A percentile compares a stretch with the other conserved stretches of the same genome.
These are phyloP conservation scores for Synaphobranchus kaupii DNA, from an alignment of 2,797 vertebrate genomes.

Conservation along the genomic window DNA sequence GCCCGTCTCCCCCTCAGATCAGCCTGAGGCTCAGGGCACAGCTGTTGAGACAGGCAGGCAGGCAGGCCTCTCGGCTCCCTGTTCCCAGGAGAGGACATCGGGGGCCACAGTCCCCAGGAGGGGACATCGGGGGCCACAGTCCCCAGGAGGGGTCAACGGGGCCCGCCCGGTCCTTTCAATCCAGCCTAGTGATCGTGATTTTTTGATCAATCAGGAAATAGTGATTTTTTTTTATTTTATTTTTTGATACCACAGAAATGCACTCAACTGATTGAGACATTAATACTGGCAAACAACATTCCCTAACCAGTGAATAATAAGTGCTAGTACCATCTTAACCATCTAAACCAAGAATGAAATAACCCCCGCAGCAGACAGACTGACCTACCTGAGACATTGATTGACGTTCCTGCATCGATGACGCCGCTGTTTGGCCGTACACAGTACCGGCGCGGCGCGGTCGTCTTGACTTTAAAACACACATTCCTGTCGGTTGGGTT, in stretches of 20 bases:
- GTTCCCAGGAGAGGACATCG: not conserved
- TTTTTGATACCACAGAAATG: too few relatives aligned
- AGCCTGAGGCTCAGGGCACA: not conserved
- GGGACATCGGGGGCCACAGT: too few relatives aligned
- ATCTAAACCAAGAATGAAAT: not conserved
- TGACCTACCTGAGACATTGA: conserved; percentile 93
- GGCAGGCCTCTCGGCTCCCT: not conserved
- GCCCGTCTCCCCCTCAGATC: conserved; percentile 41
- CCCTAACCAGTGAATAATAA: not conserved
- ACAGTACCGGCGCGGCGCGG: conserved; percentile 95
- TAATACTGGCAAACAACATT: not conserved
- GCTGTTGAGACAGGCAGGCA: not conserved
- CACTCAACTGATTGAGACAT: too few relatives aligned
- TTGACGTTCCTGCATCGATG: conserved; percentile 93
- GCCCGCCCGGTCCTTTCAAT: too few relatives aligned
- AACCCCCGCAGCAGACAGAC: too few relatives aligned
- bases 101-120: not conserved
- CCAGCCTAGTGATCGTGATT: too few relatives aligned
- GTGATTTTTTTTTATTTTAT: not conserved
- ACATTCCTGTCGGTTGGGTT: conserved; percentile 96
- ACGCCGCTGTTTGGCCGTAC: conserved; percentile 98
- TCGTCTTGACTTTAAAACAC: conserved; percentile 99
- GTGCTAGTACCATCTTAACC: too few relatives aligned
- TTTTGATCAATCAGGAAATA: too few relatives aligned
- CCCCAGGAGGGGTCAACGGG: too few relatives aligned